Base-by-base conservation (phyloP, 2,797 vertebrate species). In the Acanthopagrus latus region DNA sequence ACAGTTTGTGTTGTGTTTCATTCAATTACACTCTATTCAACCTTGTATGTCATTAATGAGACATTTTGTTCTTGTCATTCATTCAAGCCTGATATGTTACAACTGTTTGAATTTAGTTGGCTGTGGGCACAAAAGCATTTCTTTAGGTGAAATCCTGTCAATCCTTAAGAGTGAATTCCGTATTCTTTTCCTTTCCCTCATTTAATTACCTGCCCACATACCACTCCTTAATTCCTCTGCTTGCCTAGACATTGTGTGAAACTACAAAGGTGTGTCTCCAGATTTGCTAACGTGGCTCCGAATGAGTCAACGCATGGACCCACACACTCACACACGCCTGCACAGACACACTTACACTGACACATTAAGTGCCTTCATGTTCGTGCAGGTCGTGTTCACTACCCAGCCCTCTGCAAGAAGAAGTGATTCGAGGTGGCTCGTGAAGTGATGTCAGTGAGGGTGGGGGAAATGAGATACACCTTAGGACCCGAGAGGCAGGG, bases 151-250 rank as follows among this genome's bases (percentile, higher is more conserved):
- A 50, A 43, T 59, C 16, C 9, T 29, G 10, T 44, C 20, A 27
- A 3, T 41, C 4, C 25, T 50, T 59, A 20, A 27, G 38, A 38
- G 41, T 68, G 63, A 38, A 33, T 83, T 78, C 47, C 48, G 18
- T 41, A 48, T 38, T 77, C 55, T 46, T 82, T 78, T 83, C 17
- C 62, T 80, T 66, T 78, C 69, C 67, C 27, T 41, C 5, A 65
- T 82, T 68, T 63, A 87, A 88, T 87, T 80, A 41, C 57, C 64
- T 67, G 3, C 68, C 83, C 77, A 20, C 59, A 75, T 51, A 74
- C 91, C 93, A 81, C 94, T 87, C 94, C 95, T 84, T 94, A 86
- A 95, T 95, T 94, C 94, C 93, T 92, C 51, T 76, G 86, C 94
- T 85, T 94, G 94, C 90, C 94, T 82, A 86, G 91, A 92, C 95